A percentile compares a stretch with the other conserved stretches of the same genome.
Evolutionary conservation across 1,140 invertebrate species (phyloP).

Genomic region (Drosophila ohnishii): DNA sequence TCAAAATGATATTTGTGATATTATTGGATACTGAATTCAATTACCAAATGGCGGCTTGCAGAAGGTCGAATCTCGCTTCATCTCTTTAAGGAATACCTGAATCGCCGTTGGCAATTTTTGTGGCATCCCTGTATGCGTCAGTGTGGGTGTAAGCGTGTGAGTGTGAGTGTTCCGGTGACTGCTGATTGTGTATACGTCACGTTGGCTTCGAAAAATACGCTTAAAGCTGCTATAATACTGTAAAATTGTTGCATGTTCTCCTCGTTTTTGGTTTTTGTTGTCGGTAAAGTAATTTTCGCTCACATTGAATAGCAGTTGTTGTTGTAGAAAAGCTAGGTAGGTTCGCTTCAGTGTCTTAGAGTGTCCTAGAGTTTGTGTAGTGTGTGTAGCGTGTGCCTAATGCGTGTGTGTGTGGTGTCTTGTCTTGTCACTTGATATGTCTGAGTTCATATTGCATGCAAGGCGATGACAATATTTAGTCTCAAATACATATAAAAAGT

Average conservation of each 20-base stretch:
- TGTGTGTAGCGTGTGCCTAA: conserved; percentile 20
- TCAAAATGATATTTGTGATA: conserved; percentile 65
- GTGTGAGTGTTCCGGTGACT: conserved; percentile 50
- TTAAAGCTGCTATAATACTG: conserved; percentile 79
- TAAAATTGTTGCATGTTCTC: conserved; percentile 74
- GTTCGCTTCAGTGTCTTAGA: conserved; percentile 70
- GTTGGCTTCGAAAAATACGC: conserved; percentile 77
- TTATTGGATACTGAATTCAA: conserved; percentile 29
- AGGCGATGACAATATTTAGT: conserved; percentile 70
- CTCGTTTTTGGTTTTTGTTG: conserved; percentile 16
- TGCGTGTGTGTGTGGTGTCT: conserved; percentile 28
- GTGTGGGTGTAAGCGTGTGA: conserved; percentile 34
- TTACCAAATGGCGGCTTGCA: conserved; percentile 28
- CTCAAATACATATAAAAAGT: conserved; percentile 81
- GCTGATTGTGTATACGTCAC: conserved; percentile 78
- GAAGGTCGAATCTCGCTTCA: conserved; percentile 37
- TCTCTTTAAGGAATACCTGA: not conserved
- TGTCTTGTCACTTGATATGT: conserved; percentile 79
- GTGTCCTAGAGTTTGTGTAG: conserved; percentile 25
- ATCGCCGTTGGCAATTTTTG: not conserved
- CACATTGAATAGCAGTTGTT: conserved; percentile 64
- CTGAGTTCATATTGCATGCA: conserved; percentile 73
- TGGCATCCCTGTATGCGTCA: conserved; percentile 11
- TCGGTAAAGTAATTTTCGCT: conserved; percentile 75
- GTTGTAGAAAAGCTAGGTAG: conserved; percentile 77